Conservation (phyloP, 2,888 invertebrate genomes). For the Apamea crenata region DNA sequence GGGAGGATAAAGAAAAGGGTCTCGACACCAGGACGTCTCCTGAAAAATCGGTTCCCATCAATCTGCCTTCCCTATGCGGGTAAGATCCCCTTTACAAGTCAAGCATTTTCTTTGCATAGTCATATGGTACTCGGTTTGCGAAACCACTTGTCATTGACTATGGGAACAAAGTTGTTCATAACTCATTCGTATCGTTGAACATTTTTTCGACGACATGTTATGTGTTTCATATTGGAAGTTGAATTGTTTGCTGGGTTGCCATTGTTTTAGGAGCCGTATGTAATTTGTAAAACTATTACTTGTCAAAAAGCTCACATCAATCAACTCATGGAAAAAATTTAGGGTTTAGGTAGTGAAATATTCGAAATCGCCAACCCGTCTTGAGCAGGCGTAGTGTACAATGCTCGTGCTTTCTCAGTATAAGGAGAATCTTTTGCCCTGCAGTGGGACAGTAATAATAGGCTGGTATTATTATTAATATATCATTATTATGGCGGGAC, state of each 20-base stretch:
- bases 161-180: slow-evolving; percentile 75
- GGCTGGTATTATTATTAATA: background rate
- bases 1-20: slow-evolving; percentile 73
- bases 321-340: background rate
- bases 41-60: slow-evolving; percentile 78
- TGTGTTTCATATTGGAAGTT: background rate
- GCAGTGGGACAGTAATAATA: background rate
- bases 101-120: slow-evolving; percentile 76
- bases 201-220: slow-evolving; percentile 26
- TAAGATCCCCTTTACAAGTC: slow-evolving; percentile 75
- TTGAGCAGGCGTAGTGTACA: background rate
- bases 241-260: slow-evolving; percentile 1
- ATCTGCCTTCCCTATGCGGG: slow-evolving; percentile 76
- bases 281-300: background rate
- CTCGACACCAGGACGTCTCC: slow-evolving; percentile 66
- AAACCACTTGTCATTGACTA: slow-evolving; percentile 72
- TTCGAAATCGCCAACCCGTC: background rate
- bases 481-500: too few relatives aligned
- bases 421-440: background rate
- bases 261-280: slow-evolving; percentile 17
- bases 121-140: slow-evolving; percentile 62
- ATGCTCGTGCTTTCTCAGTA: background rate
- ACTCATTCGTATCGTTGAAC: slow-evolving; percentile 63
- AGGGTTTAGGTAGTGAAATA: background rate
- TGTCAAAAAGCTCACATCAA: background rate